These are phyloP conservation scores for Girardinichthys multiradiatus DNA, from an alignment of 2,113 vertebrate species.

Conservation along the genomic window DNA sequence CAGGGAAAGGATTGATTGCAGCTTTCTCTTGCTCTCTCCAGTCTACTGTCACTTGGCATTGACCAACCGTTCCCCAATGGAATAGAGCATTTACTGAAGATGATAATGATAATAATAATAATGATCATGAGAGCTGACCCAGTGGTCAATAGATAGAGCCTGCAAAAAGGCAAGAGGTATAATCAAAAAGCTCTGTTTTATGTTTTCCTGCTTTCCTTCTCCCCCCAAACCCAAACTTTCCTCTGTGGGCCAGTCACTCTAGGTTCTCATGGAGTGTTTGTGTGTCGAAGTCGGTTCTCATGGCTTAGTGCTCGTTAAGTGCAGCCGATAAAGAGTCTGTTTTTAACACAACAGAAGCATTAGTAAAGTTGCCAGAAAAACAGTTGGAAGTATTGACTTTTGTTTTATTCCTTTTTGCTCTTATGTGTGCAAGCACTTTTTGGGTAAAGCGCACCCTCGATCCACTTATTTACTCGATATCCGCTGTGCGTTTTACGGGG, in stretches of 20 bases:
- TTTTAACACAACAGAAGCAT: constrained; percentile 70
- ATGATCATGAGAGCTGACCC: constrained; percentile 49
- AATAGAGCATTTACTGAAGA: constrained; percentile 57
- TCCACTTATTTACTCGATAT: constrained; percentile 64
- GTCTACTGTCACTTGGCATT: constrained; percentile 66
- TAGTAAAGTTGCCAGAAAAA: constrained; percentile 74
- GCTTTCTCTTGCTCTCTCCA: constrained; percentile 39
- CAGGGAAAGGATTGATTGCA: constrained; percentile 65
- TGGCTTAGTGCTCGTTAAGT: constrained; percentile 58
- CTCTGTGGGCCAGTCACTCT: background rate
- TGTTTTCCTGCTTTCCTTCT: background rate
- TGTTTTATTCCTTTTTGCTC: constrained; percentile 2
- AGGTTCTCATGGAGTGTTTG: constrained; percentile 62
- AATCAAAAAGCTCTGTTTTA: constrained; percentile 2
- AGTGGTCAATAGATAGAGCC: constrained; percentile 45
- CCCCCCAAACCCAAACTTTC: constrained; percentile 11
- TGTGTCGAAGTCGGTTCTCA: constrained; percentile 63
- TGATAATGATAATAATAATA: constrained; percentile 61
- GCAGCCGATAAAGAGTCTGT: constrained; percentile 67
- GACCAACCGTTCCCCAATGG: constrained; percentile 55
- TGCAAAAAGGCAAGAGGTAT: constrained; percentile 21
- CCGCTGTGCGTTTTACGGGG: constrained; percentile 67
- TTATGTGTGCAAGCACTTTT: constrained; percentile 41
- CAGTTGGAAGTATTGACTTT: constrained; percentile 57
- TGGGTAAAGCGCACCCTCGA: constrained; percentile 34